Conservation (phyloP, 2,797 vertebrate species). For the Benthosema pterotum region DNA sequence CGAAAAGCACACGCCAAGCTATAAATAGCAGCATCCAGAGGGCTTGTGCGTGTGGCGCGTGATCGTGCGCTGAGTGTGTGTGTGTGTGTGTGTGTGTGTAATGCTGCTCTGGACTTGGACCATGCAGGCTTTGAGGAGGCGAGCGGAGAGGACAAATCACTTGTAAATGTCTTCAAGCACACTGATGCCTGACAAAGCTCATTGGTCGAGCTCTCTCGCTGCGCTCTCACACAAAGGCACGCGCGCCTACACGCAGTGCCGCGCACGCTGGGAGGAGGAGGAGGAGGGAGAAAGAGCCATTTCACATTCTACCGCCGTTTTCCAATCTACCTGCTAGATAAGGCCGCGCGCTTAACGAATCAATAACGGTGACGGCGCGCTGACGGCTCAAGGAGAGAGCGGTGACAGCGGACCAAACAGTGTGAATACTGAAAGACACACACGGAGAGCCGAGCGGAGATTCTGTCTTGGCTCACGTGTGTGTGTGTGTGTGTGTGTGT, state of each 20-base stretch:
- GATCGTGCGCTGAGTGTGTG: not conserved
- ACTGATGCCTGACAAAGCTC: too few species aligned
- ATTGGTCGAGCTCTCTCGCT: not conserved
- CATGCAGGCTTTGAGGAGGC: not conserved
- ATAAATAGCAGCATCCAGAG: conserved; percentile 27
- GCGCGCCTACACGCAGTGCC: not conserved
- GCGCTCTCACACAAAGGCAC: not conserved
- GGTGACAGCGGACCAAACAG: conserved; percentile 7
- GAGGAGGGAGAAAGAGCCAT: conserved; percentile 5
- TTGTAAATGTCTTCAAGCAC: conserved; percentile 46
- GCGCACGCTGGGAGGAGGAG: not conserved
- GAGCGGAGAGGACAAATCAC: conserved; percentile 8
- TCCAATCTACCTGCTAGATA: conserved; percentile 52
- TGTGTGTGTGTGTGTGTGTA: not conserved
- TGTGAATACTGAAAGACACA: conserved; percentile 21
- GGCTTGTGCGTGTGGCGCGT: not conserved
- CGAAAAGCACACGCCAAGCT: conserved; percentile 11
- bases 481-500: conserved; percentile 4
- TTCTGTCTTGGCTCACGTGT: conserved; percentile 1
- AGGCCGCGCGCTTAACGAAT: conserved; percentile 54
- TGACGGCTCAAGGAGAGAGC: conserved; percentile 52
- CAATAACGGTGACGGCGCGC: conserved; percentile 48
- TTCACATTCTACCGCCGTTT: conserved; percentile 59
- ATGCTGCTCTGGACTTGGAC: not conserved
- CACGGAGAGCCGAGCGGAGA: conserved; percentile 10